Base-by-base conservation (phyloP, 2,888 invertebrate species). In the Drosophila robusta region DNA sequence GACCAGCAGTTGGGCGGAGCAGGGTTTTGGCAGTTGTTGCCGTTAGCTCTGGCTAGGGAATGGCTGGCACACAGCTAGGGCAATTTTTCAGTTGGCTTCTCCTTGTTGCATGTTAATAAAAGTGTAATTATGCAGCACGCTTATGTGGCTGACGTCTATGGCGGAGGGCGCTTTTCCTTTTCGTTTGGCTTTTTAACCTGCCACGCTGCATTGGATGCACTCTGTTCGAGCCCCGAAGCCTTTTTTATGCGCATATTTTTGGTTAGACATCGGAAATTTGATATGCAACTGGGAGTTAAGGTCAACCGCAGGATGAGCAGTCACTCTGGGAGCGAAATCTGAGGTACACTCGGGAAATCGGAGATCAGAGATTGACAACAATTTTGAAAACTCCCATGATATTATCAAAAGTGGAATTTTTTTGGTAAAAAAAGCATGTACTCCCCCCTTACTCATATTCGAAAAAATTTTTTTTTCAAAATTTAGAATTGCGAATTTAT, bases 91-190 rank as follows among this genome's bases (percentile, higher is more conserved):
- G 72, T 63, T 75, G 80, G 64, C 71, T 77, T 75, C 72, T 66
- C 54, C 66, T 66, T 60, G 63, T 78, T 70, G 70, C 47, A 78
- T 78, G 78, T 74, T 84, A 84, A 84, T 84, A 84, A 86, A 86
- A 72, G 74, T 70, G 78, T 80, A 84, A 83, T 83, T 85, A 79
- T 83, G 82, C 80, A 72, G 72, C 60, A 54, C 36, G 70, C 72
- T 64, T 63, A 54, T 70, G 56, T 52, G 70, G 22, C 63, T 32
- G 62, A 18, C 41, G 32, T 7, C 50, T 38, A 41, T 29, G 36
- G 39, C 41, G 7, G 50, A 41, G 18, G 8, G 12, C 29, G 16
- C 6, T 42, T n/a, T 34, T 16, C 36, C 39, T 41, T 8, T 57
- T n/a, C 36, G 26, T 56, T 75, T 71, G 78, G 62, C 63, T 63